phyloP scores from a whole-genome alignment of 2,888 invertebrate genomes.

The Zaprionus obscuricornis region DNA sequence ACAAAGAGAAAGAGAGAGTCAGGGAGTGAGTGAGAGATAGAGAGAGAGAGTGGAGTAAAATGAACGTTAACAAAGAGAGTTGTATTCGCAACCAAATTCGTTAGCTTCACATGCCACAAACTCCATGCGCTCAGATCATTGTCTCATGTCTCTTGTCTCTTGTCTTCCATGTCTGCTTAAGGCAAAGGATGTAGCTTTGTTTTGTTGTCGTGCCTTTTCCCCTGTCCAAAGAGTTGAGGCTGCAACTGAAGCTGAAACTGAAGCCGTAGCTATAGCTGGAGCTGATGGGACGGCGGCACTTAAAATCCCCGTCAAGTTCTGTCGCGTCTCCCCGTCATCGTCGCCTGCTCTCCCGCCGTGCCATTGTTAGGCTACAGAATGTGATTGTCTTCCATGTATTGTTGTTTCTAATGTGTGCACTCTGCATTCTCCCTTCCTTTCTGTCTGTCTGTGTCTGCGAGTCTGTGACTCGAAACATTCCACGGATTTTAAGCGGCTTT shows the following conservation, averaged over 20 bases:
- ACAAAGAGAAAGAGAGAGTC: background rate
- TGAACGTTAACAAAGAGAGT: conserved; percentile 36
- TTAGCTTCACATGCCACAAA: conserved; percentile 36
- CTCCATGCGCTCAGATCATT: conserved; percentile 45
- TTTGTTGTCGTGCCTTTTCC: conserved; percentile 1
- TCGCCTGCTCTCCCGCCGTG: too few relatives aligned
- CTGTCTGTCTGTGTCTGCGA: too few relatives aligned
- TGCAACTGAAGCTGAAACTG: background rate
- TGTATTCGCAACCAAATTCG: conserved; percentile 15
- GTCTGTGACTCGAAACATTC: conserved; percentile 27
- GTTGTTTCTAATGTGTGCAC: conserved; percentile 42
- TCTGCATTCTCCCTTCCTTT: too few relatives aligned
- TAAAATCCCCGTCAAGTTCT: too few relatives aligned
- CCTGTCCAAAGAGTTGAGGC: conserved; percentile 33
- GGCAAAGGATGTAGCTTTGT: conserved; percentile 40
- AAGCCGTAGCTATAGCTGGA: conserved; percentile 1
- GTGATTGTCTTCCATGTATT: conserved; percentile 21
- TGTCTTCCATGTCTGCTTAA: conserved; percentile 9
- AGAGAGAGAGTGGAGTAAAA: background rate
- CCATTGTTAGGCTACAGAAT: conserved; percentile 34
- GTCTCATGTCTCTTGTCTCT: conserved; percentile 32
- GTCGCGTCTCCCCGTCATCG: conserved; percentile 37
- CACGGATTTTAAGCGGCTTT: conserved; percentile 46
- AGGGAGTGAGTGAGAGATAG: background rate
- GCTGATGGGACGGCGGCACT: conserved; percentile 39